phyloP scores from a whole-genome alignment of 2,888 invertebrate genomes.

The Teleiodes luculella region DNA sequence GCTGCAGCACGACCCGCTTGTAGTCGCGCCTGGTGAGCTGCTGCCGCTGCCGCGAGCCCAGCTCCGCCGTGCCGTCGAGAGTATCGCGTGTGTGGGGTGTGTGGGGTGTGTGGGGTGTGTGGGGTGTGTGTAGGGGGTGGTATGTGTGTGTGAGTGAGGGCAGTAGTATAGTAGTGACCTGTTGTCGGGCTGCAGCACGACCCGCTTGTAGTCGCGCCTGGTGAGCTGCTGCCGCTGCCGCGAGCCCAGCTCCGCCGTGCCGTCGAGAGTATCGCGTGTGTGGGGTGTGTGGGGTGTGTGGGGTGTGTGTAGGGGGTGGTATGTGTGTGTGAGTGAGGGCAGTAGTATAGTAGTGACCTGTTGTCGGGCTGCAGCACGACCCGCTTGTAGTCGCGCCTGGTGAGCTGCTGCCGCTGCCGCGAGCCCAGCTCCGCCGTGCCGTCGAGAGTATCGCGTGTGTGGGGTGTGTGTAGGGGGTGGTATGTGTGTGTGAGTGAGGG shows the following conservation, averaged over 20 bases:
- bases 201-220: slow-evolving; percentile 62
- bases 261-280: slow-evolving; percentile 94
- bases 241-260: slow-evolving; percentile 90
- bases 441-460: too few species aligned
- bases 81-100: too few species aligned
- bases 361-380: slow-evolving; percentile 65
- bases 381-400: slow-evolving; percentile 61
- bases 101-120: too few species aligned
- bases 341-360: slow-evolving; percentile 35
- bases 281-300: too few species aligned
- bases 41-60: slow-evolving; percentile 90
- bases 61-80: slow-evolving; percentile 92
- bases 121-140: too few species aligned
- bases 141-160: too few species aligned
- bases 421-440: slow-evolving; percentile 92
- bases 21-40: slow-evolving; percentile 74
- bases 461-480: too few species aligned
- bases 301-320: too few species aligned
- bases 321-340: too few species aligned
- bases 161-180: slow-evolving; percentile 33
- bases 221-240: slow-evolving; percentile 87
- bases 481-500: too few species aligned
- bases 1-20: slow-evolving; percentile 52
- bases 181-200: slow-evolving; percentile 63
- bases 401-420: slow-evolving; percentile 86